A percentile compares a stretch with the other conserved stretches of the same genome.
These are phyloP conservation scores for Pelosia muscerda DNA, from an alignment of 2,888 invertebrate species.

Conservation along the genomic window DNA sequence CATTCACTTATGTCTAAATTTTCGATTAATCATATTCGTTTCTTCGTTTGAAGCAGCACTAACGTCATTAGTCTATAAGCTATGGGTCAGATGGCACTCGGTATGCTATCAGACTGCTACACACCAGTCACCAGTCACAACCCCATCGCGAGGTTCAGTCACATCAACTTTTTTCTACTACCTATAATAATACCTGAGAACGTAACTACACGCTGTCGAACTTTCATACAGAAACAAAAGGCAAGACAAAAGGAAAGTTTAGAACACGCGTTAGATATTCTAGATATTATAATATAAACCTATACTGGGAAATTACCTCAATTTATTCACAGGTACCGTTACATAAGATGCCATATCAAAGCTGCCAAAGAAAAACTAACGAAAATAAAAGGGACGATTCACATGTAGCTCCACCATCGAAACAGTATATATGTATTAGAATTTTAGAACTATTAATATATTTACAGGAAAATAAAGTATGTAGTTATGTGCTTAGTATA, in stretches of 20 bases:
- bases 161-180: slow-evolving; percentile 46
- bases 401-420: slow-evolving; percentile 40
- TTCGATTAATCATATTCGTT: slow-evolving; percentile 83
- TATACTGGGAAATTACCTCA: slow-evolving; percentile 34
- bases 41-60: slow-evolving; percentile 82
- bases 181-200: slow-evolving; percentile 49
- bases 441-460: background rate
- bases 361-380: slow-evolving; percentile 27
- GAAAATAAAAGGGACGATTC: slow-evolving; percentile 44
- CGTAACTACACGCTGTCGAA: slow-evolving; percentile 49
- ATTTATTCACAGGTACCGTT: slow-evolving; percentile 40
- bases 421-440: background rate
- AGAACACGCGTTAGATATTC: slow-evolving; percentile 22
- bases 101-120: slow-evolving; percentile 75
- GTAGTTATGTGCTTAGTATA: slow-evolving; percentile 15
- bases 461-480: slow-evolving; percentile 7
- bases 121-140: slow-evolving; percentile 54
- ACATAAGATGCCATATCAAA: slow-evolving; percentile 33
- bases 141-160: slow-evolving; percentile 53
- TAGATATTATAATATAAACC: slow-evolving; percentile 25
- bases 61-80: slow-evolving; percentile 80
- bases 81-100: slow-evolving; percentile 84
- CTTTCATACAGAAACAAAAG: slow-evolving; percentile 36
- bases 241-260: slow-evolving; percentile 38
- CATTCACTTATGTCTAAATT: slow-evolving; percentile 74